phyloP scores from a whole-genome alignment of 2,113 vertebrate species.

The Patagioenas fasciata region DNA sequence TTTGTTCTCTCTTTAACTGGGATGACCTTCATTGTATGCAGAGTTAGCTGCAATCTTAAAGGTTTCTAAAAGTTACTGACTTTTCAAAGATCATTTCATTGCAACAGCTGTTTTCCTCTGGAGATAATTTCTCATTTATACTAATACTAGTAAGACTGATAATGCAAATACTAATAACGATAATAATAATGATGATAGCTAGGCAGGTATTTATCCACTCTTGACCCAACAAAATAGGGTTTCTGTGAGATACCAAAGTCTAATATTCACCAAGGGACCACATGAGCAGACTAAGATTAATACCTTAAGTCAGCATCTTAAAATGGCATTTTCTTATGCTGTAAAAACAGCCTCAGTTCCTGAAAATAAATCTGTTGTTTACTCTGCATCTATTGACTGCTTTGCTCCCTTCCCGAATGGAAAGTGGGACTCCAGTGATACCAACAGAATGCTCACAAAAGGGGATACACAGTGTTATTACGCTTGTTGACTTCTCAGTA shows the following conservation, averaged over 20 bases:
- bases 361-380: background rate
- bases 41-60: background rate
- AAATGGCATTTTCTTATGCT: background rate
- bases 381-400: background rate
- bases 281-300: background rate
- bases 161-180: background rate
- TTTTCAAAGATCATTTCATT: background rate
- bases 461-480: too few species aligned
- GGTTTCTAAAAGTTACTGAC: background rate
- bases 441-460: background rate
- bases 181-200: background rate
- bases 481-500: background rate
- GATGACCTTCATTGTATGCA: background rate
- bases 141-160: background rate
- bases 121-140: background rate
- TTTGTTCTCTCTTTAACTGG: background rate
- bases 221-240: background rate
- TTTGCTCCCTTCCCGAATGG: background rate
- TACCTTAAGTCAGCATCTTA: background rate
- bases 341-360: background rate
- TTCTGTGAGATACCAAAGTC: background rate
- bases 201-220: background rate
- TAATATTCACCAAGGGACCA: background rate
- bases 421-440: background rate
- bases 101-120: background rate